A percentile compares a stretch with the other conserved stretches of the same genome.
Conservation (phyloP, 92 coral and sea anemone genomes). For the Blastomussa wellsi region DNA sequence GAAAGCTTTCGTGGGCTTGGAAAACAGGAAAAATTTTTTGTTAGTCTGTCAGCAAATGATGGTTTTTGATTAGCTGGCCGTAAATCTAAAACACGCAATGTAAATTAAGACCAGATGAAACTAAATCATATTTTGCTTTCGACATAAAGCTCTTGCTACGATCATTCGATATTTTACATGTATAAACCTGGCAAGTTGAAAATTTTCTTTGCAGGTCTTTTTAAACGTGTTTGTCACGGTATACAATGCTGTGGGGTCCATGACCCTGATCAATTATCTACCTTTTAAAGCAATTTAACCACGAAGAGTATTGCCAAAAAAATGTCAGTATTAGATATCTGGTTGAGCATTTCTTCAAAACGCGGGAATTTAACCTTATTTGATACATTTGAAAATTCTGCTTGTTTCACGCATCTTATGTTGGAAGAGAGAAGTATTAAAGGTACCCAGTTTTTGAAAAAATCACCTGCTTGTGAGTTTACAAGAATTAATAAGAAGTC, state of each 20-base stretch:
- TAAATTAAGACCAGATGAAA: not conserved
- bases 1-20: not conserved
- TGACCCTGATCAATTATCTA: not conserved
- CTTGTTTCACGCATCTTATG: not conserved
- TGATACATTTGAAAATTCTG: not conserved
- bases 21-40: not conserved
- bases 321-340: not conserved
- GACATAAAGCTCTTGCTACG: not conserved
- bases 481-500: not conserved
- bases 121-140: not conserved
- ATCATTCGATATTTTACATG: not conserved
- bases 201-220: not conserved
- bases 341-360: not conserved
- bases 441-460: not conserved
- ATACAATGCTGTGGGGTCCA: not conserved
- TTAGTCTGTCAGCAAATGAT: not conserved
- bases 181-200: not conserved
- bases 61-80: not conserved
- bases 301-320: slow-evolving; percentile 1
- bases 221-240: not conserved
- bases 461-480: not conserved
- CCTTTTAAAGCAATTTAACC: slow-evolving; percentile 15
- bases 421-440: not conserved
- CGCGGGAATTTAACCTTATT: not conserved
- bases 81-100: not conserved